Evolutionary conservation across 2,113 vertebrate genomes (phyloP).

Genomic region (Pica pica): DNA sequence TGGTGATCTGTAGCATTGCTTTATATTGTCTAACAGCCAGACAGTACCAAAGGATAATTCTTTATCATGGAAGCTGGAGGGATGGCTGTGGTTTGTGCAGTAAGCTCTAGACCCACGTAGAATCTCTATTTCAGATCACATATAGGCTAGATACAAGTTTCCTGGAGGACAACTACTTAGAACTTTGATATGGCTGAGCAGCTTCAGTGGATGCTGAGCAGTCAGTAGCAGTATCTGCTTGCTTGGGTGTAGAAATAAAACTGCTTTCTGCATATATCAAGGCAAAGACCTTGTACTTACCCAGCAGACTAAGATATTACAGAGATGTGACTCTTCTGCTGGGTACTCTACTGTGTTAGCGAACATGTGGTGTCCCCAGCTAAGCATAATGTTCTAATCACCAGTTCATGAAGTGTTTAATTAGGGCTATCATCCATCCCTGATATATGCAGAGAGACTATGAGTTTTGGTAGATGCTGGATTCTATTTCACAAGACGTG

Average conservation of each 20-base stretch:
- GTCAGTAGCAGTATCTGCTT: neutral
- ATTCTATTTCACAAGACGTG: neutral
- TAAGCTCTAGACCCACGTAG: neutral
- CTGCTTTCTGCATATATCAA: neutral
- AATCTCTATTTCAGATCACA: neutral
- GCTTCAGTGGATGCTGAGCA: neutral
- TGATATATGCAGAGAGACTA: neutral
- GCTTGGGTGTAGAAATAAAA: neutral
- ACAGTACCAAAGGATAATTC: neutral
- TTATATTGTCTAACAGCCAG: neutral
- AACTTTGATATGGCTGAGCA: neutral
- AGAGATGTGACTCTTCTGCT: neutral
- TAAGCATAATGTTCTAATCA: neutral
- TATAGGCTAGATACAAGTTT: neutral
- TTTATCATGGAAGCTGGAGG: neutral
- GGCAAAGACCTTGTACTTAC: neutral
- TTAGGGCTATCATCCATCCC: neutral
- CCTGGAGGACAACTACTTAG: neutral
- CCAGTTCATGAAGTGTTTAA: neutral
- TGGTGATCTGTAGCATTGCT: neutral
- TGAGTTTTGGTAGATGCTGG: neutral
- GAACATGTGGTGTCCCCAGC: neutral
- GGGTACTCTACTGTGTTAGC: neutral
- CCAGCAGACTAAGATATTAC: neutral
- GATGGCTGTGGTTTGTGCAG: neutral